phyloP scores from a whole-genome alignment of 2,797 vertebrate species.

The Acanthornis magna region DNA sequence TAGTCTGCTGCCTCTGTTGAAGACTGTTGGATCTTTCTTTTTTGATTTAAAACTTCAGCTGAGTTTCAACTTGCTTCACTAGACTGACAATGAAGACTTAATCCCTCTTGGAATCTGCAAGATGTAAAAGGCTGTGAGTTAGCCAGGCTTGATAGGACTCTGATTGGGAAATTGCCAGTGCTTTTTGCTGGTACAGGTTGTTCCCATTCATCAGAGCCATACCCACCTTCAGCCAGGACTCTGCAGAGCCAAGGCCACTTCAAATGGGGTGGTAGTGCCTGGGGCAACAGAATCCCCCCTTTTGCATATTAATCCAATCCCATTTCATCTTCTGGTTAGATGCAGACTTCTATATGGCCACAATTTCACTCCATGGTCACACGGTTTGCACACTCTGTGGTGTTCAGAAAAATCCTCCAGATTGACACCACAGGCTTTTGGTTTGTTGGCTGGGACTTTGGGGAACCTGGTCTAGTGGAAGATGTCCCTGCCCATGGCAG shows the following conservation, averaged over 20 bases:
- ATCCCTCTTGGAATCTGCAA: constrained; percentile 56
- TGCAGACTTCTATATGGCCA: not conserved
- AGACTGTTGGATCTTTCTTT: constrained; percentile 13
- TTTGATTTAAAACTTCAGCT: constrained; percentile 47
- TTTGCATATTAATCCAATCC: not conserved
- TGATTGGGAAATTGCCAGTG: not conserved
- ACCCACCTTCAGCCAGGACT: not conserved
- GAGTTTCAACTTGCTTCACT: constrained; percentile 51
- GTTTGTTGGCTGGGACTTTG: not conserved
- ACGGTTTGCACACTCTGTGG: not conserved
- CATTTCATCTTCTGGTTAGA: not conserved
- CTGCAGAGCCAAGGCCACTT: not conserved
- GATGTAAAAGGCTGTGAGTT: constrained; percentile 16
- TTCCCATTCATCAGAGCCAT: not conserved
- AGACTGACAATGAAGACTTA: constrained; percentile 60
- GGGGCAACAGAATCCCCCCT: not conserved
- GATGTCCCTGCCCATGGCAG: not conserved
- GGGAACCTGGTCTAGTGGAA: not conserved
- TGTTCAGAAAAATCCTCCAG: not conserved
- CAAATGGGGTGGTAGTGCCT: accelerated
- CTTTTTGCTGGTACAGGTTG: not conserved
- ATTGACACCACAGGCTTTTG: not conserved
- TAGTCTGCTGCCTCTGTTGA: constrained; percentile 5
- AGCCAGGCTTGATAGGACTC: not conserved
- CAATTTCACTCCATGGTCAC: not conserved